Base-by-base conservation (phyloP, 2,888 invertebrate species). In the Dilophus febrilis region DNA sequence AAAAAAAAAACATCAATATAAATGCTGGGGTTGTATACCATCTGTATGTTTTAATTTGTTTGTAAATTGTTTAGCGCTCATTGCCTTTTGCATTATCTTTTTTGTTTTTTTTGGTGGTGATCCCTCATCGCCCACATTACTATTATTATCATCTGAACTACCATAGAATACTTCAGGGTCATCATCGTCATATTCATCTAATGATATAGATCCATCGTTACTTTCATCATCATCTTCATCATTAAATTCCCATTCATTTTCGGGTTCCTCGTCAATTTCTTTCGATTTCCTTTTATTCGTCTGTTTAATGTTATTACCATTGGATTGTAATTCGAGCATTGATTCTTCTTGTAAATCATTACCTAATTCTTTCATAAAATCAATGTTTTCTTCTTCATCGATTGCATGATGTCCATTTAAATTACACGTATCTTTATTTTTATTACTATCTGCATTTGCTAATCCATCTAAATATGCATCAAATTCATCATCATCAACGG, bases 401-500 rank as follows among this genome's bases (percentile, higher is more conserved):
- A n/a, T n/a, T n/a, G n/a, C n/a, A n/a, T n/a, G n/a, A n/a, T n/a
- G n/a, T n/a, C n/a, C n/a, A 56, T 63, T 49, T 45, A 61, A 56
- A 40, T 59, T 44, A 45, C 8, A 6, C 8, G 63, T 57, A 3
- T 45, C 19, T 42, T 47, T 13, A 12, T 46, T 45, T n/a, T 42
- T 41, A 3, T 36, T 26, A 27, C 42, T 22, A 22, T 22, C 22
- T 6, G 5, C 22, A 22, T 4, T 8, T 8, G 22, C 22, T 41
- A 66, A 57, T 14, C 57, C 55, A 47, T 66, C 65, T 42, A 69
- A 48, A 56, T 68, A 65, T 3, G 59, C 62, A 37, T 70, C 66
- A 46, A 68, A 68, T 41, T 67, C 68, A 47, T 69, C 67, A 39
- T 67, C 67, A 38, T 71, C 74, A 10, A 90, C 78, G 35, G 84